Evolutionary conservation across 2,888 invertebrate species (phyloP).

Genomic region (Agriotes lineatus): DNA sequence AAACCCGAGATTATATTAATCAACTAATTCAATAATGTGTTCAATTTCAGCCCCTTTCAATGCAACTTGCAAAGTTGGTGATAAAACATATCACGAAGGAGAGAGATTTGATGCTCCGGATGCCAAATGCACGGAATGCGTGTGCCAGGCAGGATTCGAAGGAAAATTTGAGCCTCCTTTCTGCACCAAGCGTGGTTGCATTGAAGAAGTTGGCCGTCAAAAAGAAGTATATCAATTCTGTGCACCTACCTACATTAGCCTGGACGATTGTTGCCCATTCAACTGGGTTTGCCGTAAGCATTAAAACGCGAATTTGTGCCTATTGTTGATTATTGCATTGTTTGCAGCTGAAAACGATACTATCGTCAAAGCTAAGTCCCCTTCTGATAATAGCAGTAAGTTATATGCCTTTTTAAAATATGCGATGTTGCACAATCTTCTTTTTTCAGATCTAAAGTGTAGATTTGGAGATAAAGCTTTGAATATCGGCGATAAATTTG

Average conservation of each 20-base stretch:
- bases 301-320: neutral
- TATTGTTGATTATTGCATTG: neutral
- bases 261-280: slow-evolving; percentile 45
- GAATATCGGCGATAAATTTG: slow-evolving; percentile 41
- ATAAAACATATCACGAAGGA: slow-evolving; percentile 43
- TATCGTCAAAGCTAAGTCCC: neutral
- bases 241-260: slow-evolving; percentile 44
- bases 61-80: slow-evolving; percentile 35
- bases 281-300: slow-evolving; percentile 49
- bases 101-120: slow-evolving; percentile 38
- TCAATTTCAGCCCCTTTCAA: slow-evolving; percentile 39
- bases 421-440: neutral
- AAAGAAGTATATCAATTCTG: slow-evolving; percentile 44
- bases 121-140: slow-evolving; percentile 43
- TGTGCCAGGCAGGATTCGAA: slow-evolving; percentile 46
- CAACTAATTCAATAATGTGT: no score
- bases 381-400: neutral
- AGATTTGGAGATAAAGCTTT: slow-evolving; percentile 41
- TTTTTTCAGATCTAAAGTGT: slow-evolving; percentile 37
- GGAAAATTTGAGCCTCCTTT: slow-evolving; percentile 47
- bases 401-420: neutral
- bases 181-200: slow-evolving; percentile 43
- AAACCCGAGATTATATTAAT: no score
- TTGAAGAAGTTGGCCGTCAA: slow-evolving; percentile 39
- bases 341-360: neutral